A percentile compares a stretch with the other conserved stretches of the same genome.
Evolutionary conservation across 2,113 vertebrate species (phyloP).

Genomic region (Chrysemys picta): DNA sequence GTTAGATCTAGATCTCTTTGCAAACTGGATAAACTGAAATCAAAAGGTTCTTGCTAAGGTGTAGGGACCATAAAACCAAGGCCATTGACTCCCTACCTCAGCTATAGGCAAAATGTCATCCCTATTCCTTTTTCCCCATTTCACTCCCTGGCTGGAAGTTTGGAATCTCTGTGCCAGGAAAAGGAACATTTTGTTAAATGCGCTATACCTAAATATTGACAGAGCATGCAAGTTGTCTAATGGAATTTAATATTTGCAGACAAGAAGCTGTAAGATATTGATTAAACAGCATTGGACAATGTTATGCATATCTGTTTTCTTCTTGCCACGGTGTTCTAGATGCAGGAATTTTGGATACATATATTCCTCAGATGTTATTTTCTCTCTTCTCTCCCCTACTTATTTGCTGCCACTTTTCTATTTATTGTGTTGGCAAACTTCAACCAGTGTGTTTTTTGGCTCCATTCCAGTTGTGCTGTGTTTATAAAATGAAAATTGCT

Average conservation of each 20-base stretch:
- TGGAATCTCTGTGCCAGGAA: neutral
- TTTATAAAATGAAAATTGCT: neutral
- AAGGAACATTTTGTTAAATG: neutral
- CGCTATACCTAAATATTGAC: neutral
- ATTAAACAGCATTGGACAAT: neutral
- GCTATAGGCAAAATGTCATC: neutral
- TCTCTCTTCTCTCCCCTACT: neutral
- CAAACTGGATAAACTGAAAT: neutral
- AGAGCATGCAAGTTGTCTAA: neutral
- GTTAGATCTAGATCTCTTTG: neutral
- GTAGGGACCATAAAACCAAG: neutral
- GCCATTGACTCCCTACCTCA: neutral
- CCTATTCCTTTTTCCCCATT: neutral
- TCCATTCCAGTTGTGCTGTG: neutral
- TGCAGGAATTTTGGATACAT: neutral
- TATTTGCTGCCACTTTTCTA: neutral
- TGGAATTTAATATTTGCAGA: neutral
- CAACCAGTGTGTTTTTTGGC: neutral
- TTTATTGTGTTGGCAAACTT: neutral
- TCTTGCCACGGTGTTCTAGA: neutral
- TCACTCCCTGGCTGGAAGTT: neutral
- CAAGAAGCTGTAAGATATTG: neutral
- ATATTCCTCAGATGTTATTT: neutral
- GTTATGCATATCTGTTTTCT: neutral
- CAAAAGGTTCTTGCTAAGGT: neutral